These are phyloP conservation scores for Thysanoteuthis rhombus DNA, from an alignment of 2,888 invertebrate genomes.

Conservation along the genomic window DNA sequence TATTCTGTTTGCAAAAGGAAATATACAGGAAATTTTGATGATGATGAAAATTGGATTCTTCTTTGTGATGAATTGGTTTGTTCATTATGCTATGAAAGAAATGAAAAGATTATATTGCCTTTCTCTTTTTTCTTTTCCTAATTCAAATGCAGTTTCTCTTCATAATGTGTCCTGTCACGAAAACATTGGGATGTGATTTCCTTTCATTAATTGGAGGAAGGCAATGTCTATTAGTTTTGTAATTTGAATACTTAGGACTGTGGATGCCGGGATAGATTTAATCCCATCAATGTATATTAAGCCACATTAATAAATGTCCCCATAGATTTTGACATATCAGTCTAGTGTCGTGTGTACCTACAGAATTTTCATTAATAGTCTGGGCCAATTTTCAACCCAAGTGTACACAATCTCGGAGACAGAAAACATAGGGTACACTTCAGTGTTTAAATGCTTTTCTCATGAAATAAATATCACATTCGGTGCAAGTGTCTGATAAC, in stretches of 20 bases:
- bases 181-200: not conserved
- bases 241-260: not conserved
- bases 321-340: not conserved
- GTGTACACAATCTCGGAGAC: not conserved
- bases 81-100: not conserved
- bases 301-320: not conserved
- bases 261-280: not conserved
- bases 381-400: not conserved
- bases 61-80: not conserved
- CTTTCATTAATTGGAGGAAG: not conserved
- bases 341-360: not conserved
- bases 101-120: not conserved
- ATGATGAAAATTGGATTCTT: not conserved
- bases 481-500: too few relatives aligned
- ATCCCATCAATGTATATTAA: not conserved
- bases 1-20: not conserved
- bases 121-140: not conserved
- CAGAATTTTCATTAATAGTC: not conserved
- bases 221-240: not conserved
- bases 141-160: not conserved
- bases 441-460: too few relatives aligned
- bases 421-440: too few relatives aligned
- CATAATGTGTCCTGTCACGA: not conserved
- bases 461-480: too few relatives aligned
- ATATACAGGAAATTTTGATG: not conserved